phyloP scores from a whole-genome alignment of 2,888 invertebrate genomes.

The Merodon equestris region DNA sequence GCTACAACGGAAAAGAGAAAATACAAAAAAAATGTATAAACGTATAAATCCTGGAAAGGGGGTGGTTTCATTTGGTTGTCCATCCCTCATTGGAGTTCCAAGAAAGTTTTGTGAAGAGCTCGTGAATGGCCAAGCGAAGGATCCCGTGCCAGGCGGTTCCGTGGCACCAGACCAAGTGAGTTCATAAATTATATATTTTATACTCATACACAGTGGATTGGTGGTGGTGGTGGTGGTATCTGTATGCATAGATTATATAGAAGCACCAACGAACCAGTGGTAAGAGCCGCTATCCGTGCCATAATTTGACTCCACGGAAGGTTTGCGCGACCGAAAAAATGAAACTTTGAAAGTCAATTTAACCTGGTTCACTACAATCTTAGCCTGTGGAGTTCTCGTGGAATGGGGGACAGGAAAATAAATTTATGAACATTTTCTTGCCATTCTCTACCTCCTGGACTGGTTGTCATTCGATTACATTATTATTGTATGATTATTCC shows the following conservation, averaged over 20 bases:
- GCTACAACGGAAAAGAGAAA: slow-evolving; percentile 17
- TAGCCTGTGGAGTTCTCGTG: background rate
- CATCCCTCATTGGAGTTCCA: slow-evolving; percentile 70
- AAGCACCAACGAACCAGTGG: slow-evolving; percentile 37
- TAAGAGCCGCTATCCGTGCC: slow-evolving; percentile 51
- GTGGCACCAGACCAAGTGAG: slow-evolving; percentile 70
- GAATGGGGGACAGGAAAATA: slow-evolving; percentile 11
- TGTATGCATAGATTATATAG: slow-evolving; percentile 16
- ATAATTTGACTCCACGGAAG: slow-evolving; percentile 62
- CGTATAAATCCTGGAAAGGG: slow-evolving; percentile 18
- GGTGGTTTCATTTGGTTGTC: slow-evolving; percentile 69
- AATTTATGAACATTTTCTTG: slow-evolving; percentile 52
- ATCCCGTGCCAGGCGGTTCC: slow-evolving; percentile 59
- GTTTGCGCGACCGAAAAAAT: slow-evolving; percentile 53
- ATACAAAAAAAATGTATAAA: slow-evolving; percentile 22
- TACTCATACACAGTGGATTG: slow-evolving; percentile 34
- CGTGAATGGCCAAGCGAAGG: slow-evolving; percentile 70
- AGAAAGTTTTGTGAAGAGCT: slow-evolving; percentile 65
- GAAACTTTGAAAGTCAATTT: slow-evolving; percentile 69
- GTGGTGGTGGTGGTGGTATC: slow-evolving; percentile 13
- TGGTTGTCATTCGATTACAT: slow-evolving; percentile 47
- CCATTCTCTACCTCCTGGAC: background rate
- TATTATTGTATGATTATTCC: slow-evolving; percentile 9
- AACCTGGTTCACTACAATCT: slow-evolving; percentile 63
- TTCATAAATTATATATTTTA: slow-evolving; percentile 72